Percentiles rank a stretch among this genome's conserved stretches.
These are phyloP conservation scores for Ceyx cyanopectus DNA, from an alignment of 2,113 vertebrate genomes.

Conservation along the genomic window DNA sequence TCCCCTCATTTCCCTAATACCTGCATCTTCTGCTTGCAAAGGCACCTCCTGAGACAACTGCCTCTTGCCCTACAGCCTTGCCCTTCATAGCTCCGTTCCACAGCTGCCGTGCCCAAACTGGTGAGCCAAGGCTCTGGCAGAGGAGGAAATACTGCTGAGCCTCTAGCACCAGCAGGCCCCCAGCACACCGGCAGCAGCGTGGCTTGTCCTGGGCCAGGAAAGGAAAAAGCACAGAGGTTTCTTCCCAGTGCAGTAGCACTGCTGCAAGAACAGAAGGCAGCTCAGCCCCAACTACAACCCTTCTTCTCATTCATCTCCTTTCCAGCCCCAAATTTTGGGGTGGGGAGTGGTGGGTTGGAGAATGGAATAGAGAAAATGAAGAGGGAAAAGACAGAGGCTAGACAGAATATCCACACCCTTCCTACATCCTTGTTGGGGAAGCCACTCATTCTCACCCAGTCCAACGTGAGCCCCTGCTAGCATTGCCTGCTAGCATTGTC, in stretches of 20 bases:
- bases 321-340: not conserved
- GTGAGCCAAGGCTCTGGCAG: not conserved
- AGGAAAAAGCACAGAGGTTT: not conserved
- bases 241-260: not conserved
- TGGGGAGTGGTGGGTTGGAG: not conserved
- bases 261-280: not conserved
- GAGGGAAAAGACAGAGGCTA: not conserved
- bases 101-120: not conserved
- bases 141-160: not conserved
- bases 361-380: not conserved
- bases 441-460: not conserved
- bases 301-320: not conserved
- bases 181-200: fast-evolving
- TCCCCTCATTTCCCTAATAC: constrained; percentile 58
- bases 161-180: not conserved
- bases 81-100: not conserved
- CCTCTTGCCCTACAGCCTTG: constrained; percentile 28
- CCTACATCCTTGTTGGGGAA: not conserved
- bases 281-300: not conserved
- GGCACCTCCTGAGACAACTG: constrained; percentile 24
- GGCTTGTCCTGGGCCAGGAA: not conserved
- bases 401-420: not conserved
- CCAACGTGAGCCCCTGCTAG: not conserved
- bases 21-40: constrained; percentile 43
- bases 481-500: not conserved